Evolutionary conservation across 2,113 vertebrate genomes (phyloP), one percentile per base, ranked within the genome.

Genomic region (Trachemys scripta): DNA sequence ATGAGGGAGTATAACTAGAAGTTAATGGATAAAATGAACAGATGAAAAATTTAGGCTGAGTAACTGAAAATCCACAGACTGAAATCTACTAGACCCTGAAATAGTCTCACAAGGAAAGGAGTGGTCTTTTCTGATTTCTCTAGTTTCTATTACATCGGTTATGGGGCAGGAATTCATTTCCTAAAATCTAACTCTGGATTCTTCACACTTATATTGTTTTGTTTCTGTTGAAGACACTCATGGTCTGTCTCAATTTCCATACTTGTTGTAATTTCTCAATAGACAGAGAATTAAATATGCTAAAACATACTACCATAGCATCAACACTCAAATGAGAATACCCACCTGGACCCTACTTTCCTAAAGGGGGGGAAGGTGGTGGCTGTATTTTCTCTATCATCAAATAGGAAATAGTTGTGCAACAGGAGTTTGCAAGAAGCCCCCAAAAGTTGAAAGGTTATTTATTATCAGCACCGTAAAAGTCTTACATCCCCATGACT

Each of bases 221-320:
- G 57, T 19, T 84, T 35, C 45, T 50, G 29, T 51, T 1, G 81
- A 38, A 75, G 22, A n/a, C 22, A 6, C 1, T 1, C 2, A 6
- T 3, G 1, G 27, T 49, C 38, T 56, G 35, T 6, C 42, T 10
- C 2, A 9, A 79, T 19, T 16, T 1, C 25, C 13, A 62, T 53
- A 1, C 5, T 5, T 0, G 4, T 10, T 50, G 2, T 5, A 56
- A 42, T 2, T 45, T 38, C 38, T 47, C 31, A 2, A 1, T 12
- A 31, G 1, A 38, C 0, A 0, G 49, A 78, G 54, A 38, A 22
- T 79, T 5, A 35, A 35, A 14, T n/a, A 14, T 10, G 16, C 45
- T 10, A n/a, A 54, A 11, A 27, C 1, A 31, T 3, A 1, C 3
- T 10, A 29, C 80, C 6, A 0, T 10, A 8, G 5, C 13, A 2